Conservation (phyloP, 2,797 vertebrate genomes). For the Bovichtus diacanthus region DNA sequence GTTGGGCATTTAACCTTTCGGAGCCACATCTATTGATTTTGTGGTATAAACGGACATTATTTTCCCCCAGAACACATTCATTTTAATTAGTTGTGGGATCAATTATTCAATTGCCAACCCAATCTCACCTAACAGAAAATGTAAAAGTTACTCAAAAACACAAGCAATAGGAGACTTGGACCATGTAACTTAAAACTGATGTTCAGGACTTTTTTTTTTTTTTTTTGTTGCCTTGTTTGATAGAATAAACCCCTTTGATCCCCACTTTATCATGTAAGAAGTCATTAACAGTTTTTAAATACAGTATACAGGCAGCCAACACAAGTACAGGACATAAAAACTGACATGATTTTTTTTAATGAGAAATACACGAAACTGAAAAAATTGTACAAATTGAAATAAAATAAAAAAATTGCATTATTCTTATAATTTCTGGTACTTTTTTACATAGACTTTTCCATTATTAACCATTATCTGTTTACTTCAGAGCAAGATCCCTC, state of each 20-base stretch:
- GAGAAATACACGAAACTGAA: constrained; percentile 90
- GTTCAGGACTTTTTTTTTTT: not conserved
- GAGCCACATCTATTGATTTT: not conserved
- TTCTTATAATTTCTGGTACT: constrained; percentile 86
- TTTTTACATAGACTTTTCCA: constrained; percentile 85
- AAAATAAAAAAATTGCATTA: constrained; percentile 87
- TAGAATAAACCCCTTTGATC: not conserved
- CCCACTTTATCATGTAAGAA: not conserved
- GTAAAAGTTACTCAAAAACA: not conserved
- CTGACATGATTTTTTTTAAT: constrained; percentile 89
- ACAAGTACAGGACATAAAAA: constrained; percentile 81
- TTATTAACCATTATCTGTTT: constrained; percentile 77
- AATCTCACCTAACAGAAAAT: not conserved
- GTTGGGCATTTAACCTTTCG: not conserved
- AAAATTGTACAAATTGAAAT: constrained; percentile 89
- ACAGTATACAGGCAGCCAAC: constrained; percentile 36
- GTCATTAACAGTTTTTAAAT: constrained; percentile 28
- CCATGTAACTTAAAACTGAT: not conserved
- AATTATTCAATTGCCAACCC: not conserved
- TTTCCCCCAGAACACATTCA: not conserved
- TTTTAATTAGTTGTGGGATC: not conserved
- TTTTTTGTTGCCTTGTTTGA: not conserved
- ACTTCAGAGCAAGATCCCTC: constrained; percentile 74
- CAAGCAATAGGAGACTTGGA: not conserved
- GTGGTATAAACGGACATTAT: not conserved